Conservation (phyloP, 2,797 vertebrate genomes). For the Betta splendens region DNA sequence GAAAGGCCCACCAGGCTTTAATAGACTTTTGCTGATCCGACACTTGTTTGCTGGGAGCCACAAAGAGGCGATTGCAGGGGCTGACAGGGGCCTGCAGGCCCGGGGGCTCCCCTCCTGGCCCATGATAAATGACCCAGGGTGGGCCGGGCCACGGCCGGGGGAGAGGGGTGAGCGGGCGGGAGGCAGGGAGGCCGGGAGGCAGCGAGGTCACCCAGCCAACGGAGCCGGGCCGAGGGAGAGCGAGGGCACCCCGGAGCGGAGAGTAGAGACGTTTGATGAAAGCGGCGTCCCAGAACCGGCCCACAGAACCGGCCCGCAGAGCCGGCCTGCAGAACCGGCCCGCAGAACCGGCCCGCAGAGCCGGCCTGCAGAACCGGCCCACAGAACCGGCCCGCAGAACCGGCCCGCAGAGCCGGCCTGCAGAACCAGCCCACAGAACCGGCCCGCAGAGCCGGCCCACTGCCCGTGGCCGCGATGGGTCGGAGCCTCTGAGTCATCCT, state of each 20-base stretch:
- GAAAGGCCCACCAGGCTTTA: slow-evolving; percentile 99
- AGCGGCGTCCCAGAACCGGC: too few species aligned
- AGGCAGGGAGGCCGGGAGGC: slow-evolving; percentile 62
- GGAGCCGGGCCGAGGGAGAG: slow-evolving; percentile 42
- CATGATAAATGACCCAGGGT: slow-evolving; percentile 98
- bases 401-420: too few species aligned
- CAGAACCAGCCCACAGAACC: too few species aligned
- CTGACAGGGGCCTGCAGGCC: slow-evolving; percentile 95
- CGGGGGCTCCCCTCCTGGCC: slow-evolving; percentile 91
- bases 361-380: too few species aligned
- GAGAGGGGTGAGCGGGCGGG: slow-evolving; percentile 68
- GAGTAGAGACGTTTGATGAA: slow-evolving; percentile 42
- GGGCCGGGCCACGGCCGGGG: slow-evolving; percentile 74
- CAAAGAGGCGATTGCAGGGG: slow-evolving; percentile 98
- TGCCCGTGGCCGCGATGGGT: neutral
- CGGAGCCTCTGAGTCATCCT: neutral
- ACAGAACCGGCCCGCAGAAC: too few species aligned
- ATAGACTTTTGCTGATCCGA: slow-evolving; percentile 99
- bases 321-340: too few species aligned
- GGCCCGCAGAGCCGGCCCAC: too few species aligned
- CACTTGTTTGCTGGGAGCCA: slow-evolving; percentile 99
- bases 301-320: too few species aligned
- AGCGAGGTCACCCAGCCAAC: slow-evolving; percentile 62
- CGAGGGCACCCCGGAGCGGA: slow-evolving; percentile 17
- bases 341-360: too few species aligned